phyloP scores from a whole-genome alignment of 2,113 vertebrate genomes.

The Zapus hudsonius region DNA sequence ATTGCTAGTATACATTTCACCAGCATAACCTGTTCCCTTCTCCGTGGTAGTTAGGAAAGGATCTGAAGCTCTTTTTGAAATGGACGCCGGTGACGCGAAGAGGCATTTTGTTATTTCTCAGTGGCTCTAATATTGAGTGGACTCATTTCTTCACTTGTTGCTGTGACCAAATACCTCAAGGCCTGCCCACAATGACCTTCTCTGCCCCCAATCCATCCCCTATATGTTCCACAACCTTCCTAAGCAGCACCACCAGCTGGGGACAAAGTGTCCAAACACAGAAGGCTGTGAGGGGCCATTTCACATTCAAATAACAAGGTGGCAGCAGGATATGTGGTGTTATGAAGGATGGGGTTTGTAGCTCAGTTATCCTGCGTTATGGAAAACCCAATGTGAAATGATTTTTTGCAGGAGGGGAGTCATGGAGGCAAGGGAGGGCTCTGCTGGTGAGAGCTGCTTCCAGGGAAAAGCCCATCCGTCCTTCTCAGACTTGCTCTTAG shows the following conservation, averaged over 20 bases:
- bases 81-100: accelerated
- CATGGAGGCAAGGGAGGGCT: not conserved
- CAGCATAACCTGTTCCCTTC: not conserved
- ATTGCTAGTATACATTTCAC: not conserved
- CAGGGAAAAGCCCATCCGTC: not conserved
- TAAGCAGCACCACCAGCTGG: no score
- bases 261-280: no score
- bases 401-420: not conserved
- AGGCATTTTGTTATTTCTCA: no score
- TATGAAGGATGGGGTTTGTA: not conserved
- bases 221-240: no score
- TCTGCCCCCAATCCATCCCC: no score
- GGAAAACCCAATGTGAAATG: not conserved
- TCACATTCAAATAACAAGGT: no score
- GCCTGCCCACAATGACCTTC: no score
- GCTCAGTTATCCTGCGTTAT: not conserved
- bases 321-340: not conserved
- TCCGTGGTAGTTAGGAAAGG: not conserved
- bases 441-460: not conserved
- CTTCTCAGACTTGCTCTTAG: not conserved
- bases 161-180: no score
- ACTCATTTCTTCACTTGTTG: no score
- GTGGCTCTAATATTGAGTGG: no score
- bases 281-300: no score
- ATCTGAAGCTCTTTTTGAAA: not conserved